These are phyloP conservation scores for Glyptemys insculpta DNA, from an alignment of 2,797 vertebrate genomes.

Conservation along the genomic window DNA sequence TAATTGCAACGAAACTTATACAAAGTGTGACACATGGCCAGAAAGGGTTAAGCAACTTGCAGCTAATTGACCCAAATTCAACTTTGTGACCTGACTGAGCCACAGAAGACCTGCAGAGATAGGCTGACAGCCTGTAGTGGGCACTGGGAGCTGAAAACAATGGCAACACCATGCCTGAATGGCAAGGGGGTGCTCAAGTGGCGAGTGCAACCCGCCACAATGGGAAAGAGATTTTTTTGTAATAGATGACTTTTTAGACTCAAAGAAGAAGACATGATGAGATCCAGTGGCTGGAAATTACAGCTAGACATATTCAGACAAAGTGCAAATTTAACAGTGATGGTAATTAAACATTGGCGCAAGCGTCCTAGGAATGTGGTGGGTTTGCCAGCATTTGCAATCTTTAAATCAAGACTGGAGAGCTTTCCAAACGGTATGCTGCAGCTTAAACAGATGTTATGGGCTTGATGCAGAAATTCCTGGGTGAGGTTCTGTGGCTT, in stretches of 20 bases:
- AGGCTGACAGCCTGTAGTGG: no score
- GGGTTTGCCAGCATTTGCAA: neutral
- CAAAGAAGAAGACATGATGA: neutral
- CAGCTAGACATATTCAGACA: neutral
- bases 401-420: neutral
- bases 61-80: no score
- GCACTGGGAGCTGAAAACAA: no score
- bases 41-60: no score
- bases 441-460: neutral
- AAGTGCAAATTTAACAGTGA: neutral
- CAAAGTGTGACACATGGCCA: no score
- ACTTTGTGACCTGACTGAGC: no score
- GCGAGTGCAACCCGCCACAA: no score
- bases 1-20: no score
- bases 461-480: neutral
- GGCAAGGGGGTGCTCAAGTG: neutral
- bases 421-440: neutral
- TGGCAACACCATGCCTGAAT: no score
- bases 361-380: neutral
- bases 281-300: neutral
- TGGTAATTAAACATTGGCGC: neutral
- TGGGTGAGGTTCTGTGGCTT: neutral
- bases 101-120: no score
- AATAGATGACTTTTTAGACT: neutral
- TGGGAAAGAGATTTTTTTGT: neutral